Evolutionary conservation across 2,113 vertebrate species (phyloP).

Genomic region (Benthochromis sp.): DNA sequence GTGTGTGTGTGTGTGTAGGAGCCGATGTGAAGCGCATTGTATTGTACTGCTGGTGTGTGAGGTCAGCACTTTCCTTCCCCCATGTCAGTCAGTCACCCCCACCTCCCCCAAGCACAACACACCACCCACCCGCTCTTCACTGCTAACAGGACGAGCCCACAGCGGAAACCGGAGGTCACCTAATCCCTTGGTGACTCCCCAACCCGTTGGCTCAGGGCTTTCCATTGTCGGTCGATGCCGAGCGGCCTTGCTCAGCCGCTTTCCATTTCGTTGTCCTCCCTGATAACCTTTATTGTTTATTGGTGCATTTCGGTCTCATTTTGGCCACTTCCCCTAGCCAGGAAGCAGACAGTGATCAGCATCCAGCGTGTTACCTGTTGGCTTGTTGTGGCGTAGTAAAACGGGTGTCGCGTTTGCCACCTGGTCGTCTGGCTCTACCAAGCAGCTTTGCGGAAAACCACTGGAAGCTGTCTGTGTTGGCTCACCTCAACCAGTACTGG

Average conservation of each 20-base stretch:
- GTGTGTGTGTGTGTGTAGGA: conserved; percentile 1
- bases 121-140: conserved; percentile 23
- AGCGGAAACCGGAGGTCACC: conserved; percentile 74
- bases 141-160: conserved; percentile 60
- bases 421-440: conserved; percentile 24
- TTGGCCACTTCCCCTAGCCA: conserved; percentile 15
- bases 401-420: conserved; percentile 43
- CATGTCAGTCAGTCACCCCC: conserved; percentile 32
- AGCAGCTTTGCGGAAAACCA: neutral
- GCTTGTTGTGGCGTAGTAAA: neutral
- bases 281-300: conserved; percentile 47
- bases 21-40: conserved; percentile 59
- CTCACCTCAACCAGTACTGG: neutral
- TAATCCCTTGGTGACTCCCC: conserved; percentile 70
- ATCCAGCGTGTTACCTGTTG: conserved; percentile 18
- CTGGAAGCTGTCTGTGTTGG: neutral
- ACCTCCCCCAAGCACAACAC: neutral
- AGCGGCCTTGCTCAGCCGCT: conserved; percentile 48
- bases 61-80: conserved; percentile 71
- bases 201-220: conserved; percentile 69
- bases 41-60: conserved; percentile 67
- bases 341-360: conserved; percentile 39
- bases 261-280: conserved; percentile 51
- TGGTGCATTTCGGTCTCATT: conserved; percentile 38
- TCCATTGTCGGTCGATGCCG: conserved; percentile 59